Percentiles rank a stretch among this genome's conserved stretches.
Conservation (phyloP, 1,140 invertebrate genomes). For the Meloidogyne hapla region DNA sequence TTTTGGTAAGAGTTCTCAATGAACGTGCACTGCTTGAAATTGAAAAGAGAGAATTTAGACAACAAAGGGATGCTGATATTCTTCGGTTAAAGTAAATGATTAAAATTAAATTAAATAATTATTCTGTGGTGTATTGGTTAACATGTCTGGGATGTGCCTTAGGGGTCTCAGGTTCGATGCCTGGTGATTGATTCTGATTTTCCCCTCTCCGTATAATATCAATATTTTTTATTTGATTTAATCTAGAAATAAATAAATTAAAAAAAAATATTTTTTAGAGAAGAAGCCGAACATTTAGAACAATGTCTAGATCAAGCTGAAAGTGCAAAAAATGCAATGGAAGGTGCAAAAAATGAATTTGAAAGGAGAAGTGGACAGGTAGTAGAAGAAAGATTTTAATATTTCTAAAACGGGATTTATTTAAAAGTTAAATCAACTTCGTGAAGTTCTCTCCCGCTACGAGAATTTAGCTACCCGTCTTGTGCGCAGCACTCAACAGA, state of each 20-base stretch:
- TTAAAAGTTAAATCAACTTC: not conserved
- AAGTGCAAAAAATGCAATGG: slow-evolving; percentile 9
- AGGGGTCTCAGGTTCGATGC: no score
- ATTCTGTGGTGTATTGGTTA: no score
- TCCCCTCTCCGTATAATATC: no score
- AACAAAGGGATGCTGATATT: slow-evolving; percentile 50
- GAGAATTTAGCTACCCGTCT: not conserved
- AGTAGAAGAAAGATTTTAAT: no score
- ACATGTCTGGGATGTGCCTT: no score
- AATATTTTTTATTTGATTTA: no score
- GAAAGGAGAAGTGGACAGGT: slow-evolving; percentile 23
- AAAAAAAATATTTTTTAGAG: no score
- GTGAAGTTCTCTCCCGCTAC: not conserved
- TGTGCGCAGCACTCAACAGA: not conserved
- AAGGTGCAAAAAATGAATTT: slow-evolving; percentile 13
- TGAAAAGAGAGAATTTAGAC: slow-evolving; percentile 41
- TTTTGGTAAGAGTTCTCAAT: slow-evolving; percentile 48
- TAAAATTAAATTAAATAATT: not conserved
- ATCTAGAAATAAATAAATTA: no score
- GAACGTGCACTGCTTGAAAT: slow-evolving; percentile 39
- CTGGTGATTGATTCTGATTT: no score
- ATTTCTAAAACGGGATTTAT: not conserved
- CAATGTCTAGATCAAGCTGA: slow-evolving; percentile 24
- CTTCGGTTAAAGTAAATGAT: slow-evolving; percentile 35
- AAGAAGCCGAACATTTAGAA: slow-evolving; percentile 45